Base-by-base conservation (phyloP, 2,797 vertebrate genomes). In the Acrossocheilus fasciatus region DNA sequence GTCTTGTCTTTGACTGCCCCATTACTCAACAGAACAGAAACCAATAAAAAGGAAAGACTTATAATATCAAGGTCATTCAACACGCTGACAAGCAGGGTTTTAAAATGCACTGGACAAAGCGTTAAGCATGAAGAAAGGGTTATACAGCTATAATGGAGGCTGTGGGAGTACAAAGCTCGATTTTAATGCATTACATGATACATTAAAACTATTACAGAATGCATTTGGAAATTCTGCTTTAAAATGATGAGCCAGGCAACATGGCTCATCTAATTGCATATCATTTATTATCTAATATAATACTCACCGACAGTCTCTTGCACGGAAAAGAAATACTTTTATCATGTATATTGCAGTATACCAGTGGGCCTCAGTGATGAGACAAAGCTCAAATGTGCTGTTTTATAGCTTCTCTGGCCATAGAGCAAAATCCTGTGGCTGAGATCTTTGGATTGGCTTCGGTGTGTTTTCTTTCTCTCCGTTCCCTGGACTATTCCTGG, bases 1-100 rank as follows among this genome's bases (percentile, higher is more conserved):
- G 78, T 85, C 85, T 90, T 88, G 88, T 74, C 57, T 88, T 81
- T 91, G 87, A 89, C 88, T 87, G 41, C 41, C 64, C 30, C 64
- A 54, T 73, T 36, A 50, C 26, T 84, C 82, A 64, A 17, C n/a
- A 64, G 70, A 83, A 72, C 54, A 64, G 50, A 84, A 66, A 66
- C 41, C 39, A 86, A 90, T 89, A n/a, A 54, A 62, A 39, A 62
- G 6, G 23, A 43, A 2, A 72, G 69, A 73, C 69, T 12, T 72
- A 34, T 68, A 73, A 68, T 75, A 69, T 75, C 70, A 68, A 85
- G 72, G 68, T 39, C 30, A 81, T n/a, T 54, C 30, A 83, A 84
- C 74, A 62, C 3, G 23, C 45, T 52, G 41, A 72, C 68, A 83
- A 62, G 39, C 76, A 77, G 34, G n/a, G 10, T 73, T 74, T 83